Evolutionary conservation across 2,888 invertebrate genomes (phyloP).

Genomic region (Flexamia atlantica): DNA sequence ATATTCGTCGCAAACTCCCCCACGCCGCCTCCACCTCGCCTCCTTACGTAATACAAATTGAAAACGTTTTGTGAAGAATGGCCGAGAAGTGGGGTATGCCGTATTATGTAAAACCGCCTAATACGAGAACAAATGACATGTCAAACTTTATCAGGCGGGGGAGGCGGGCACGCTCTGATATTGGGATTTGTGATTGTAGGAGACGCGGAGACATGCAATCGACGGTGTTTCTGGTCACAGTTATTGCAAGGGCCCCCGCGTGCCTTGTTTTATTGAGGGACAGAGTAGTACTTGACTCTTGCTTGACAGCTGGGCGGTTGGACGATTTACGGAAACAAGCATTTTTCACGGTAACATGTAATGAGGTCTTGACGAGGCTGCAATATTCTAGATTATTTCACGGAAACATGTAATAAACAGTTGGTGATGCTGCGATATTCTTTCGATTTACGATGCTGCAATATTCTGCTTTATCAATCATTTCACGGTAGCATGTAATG

Average conservation of each 20-base stretch:
- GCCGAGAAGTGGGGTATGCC: constrained; percentile 48
- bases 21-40: constrained; percentile 5
- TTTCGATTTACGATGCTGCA: too few species aligned
- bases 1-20: constrained; percentile 51
- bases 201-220: not conserved
- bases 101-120: constrained; percentile 63
- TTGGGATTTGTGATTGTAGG: not conserved
- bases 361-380: too few species aligned
- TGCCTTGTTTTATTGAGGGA: not conserved
- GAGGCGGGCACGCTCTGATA: not conserved
- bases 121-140: constrained; percentile 63
- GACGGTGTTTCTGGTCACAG: not conserved
- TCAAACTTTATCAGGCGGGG: constrained; percentile 57
- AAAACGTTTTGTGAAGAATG: constrained; percentile 62
- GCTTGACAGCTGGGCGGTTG: too few species aligned
- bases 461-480: too few species aligned
- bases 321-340: too few species aligned
- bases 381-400: too few species aligned
- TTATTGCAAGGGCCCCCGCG: not conserved
- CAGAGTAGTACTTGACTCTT: too few species aligned
- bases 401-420: too few species aligned
- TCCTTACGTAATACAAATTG: constrained; percentile 61
- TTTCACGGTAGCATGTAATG: too few species aligned
- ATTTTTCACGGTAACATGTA: too few species aligned
- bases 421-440: too few species aligned